Conservation (phyloP, 2,888 invertebrate genomes). For the Meteorus colon region DNA sequence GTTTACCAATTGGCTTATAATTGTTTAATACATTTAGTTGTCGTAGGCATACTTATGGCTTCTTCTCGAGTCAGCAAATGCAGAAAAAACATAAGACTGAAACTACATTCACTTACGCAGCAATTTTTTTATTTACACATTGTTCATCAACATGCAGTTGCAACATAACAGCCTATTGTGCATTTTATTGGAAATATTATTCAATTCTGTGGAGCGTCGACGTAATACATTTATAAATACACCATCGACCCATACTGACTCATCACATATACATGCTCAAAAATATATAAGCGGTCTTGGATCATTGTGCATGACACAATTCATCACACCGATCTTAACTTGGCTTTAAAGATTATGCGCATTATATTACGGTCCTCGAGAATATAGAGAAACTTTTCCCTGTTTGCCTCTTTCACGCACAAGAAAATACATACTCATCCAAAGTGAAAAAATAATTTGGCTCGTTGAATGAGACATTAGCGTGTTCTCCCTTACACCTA, state of each 20-base stretch:
- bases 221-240: background rate
- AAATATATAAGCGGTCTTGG: constrained; percentile 45
- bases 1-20: constrained; percentile 29
- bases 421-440: background rate
- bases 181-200: constrained; percentile 6
- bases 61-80: constrained; percentile 23
- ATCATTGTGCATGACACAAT: constrained; percentile 48
- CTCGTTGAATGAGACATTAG: constrained; percentile 37
- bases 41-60: constrained; percentile 22
- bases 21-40: constrained; percentile 33
- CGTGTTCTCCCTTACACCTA: background rate
- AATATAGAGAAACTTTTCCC: constrained; percentile 34
- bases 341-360: constrained; percentile 31
- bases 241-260: background rate
- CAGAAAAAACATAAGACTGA: background rate
- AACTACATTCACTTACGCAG: constrained; percentile 21
- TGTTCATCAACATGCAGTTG: background rate
- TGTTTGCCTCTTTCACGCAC: constrained; percentile 3
- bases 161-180: background rate
- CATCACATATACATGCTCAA: background rate
- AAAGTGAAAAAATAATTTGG: constrained; percentile 21
- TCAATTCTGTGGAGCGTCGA: background rate
- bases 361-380: constrained; percentile 34
- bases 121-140: background rate
- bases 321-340: constrained; percentile 25